Conservation (phyloP, 2,797 vertebrate genomes). For the Lophotriccus pileatus region DNA sequence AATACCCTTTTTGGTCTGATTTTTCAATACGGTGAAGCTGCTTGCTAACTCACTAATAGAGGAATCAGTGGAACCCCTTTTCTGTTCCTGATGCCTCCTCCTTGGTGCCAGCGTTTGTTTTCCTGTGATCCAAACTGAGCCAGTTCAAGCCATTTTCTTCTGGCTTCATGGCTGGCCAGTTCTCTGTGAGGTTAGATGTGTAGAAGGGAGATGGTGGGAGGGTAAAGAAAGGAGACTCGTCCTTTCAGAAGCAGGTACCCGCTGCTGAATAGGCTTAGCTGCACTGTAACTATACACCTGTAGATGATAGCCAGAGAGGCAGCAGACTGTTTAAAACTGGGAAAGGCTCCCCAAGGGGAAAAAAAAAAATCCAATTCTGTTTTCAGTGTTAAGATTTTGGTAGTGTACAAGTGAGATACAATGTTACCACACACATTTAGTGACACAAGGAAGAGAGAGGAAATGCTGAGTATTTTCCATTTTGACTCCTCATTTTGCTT, state of each 20-base stretch:
- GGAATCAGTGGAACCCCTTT: background rate
- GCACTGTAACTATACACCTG: background rate
- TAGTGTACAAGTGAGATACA: background rate
- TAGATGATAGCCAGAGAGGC: background rate
- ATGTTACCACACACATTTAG: background rate
- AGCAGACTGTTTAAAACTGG: background rate
- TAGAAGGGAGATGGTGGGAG: background rate
- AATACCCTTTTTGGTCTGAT: constrained; percentile 46
- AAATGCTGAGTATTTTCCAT: background rate
- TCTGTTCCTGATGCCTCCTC: background rate
- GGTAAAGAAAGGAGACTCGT: background rate
- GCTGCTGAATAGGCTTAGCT: background rate
- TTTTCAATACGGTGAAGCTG: constrained; percentile 14
- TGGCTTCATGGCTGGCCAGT: background rate
- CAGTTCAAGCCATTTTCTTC: background rate
- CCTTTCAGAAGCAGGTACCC: background rate
- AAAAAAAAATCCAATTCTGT: background rate
- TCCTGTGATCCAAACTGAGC: background rate
- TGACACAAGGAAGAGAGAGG: background rate
- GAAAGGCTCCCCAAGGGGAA: background rate
- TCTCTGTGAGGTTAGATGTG: background rate
- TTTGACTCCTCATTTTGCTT: background rate
- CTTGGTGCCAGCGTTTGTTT: background rate
- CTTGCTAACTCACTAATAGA: background rate
- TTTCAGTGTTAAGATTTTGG: background rate